phyloP scores from a whole-genome alignment of 2,113 vertebrate species.

The Protobothrops mucrosquamatus region DNA sequence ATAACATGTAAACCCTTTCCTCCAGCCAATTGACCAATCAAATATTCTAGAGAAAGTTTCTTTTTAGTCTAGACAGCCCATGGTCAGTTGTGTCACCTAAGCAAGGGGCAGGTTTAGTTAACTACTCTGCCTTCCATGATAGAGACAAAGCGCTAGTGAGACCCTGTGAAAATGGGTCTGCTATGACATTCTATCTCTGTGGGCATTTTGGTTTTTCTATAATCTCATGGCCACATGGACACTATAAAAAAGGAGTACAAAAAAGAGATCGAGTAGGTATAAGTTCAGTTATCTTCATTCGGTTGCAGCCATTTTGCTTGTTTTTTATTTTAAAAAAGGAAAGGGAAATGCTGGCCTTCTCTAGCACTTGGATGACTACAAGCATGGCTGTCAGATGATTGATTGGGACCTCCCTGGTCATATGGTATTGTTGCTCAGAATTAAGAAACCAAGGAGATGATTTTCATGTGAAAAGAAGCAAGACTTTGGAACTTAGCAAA shows the following conservation, averaged over 20 bases:
- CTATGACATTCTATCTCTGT: not conserved
- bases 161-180: not conserved
- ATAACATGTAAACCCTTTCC: not conserved
- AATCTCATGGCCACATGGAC: not conserved
- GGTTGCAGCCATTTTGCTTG: not conserved
- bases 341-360: not conserved
- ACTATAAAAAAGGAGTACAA: not conserved
- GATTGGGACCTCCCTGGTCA: not conserved
- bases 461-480: not conserved
- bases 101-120: not conserved
- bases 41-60: not conserved
- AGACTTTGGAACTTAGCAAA: not conserved
- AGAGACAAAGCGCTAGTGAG: not conserved
- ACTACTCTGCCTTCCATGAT: not conserved
- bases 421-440: not conserved
- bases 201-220: not conserved
- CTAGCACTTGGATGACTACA: not conserved
- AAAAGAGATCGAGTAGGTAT: not conserved
- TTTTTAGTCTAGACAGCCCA: not conserved
- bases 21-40: not conserved
- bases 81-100: not conserved
- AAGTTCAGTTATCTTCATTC: not conserved
- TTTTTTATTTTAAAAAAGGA: not conserved
- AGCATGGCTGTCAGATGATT: not conserved
- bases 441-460: not conserved